Evolutionary conservation across 2,113 vertebrate genomes (phyloP).

Genomic region (Paramisgurnus dabryanus): DNA sequence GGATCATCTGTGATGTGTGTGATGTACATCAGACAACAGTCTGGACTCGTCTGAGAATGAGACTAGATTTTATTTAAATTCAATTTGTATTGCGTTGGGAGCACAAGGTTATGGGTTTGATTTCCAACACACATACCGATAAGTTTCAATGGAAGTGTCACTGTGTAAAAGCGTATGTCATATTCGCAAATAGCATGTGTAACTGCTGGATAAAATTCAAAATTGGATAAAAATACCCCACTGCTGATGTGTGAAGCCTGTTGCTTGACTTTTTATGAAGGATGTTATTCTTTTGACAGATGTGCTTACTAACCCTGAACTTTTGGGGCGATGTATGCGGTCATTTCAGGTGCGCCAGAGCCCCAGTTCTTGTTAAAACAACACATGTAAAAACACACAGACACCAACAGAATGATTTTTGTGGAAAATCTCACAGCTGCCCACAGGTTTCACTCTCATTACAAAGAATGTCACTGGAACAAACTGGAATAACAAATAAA

Average conservation of each 20-base stretch:
- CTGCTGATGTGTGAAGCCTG: conserved; percentile 27
- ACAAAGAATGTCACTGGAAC: background rate
- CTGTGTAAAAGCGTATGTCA: too few relatives aligned
- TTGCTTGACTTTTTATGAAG: background rate
- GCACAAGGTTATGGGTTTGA: too few relatives aligned
- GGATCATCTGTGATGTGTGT: too few relatives aligned
- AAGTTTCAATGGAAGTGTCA: too few relatives aligned
- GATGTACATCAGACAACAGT: too few relatives aligned
- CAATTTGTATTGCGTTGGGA: too few relatives aligned
- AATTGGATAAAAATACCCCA: conserved; percentile 7
- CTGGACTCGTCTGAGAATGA: background rate
- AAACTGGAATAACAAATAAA: conserved; percentile 33
- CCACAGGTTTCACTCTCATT: background rate
- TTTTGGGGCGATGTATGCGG: conserved; percentile 6
- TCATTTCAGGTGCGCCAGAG: conserved; percentile 34
- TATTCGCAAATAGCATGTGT: background rate
- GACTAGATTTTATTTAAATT: background rate
- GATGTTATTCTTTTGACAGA: conserved; percentile 53
- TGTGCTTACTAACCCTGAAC: conserved; percentile 10
- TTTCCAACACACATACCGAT: too few relatives aligned
- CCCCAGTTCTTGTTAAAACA: conserved; percentile 42
- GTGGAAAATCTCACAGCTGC: conserved; percentile 31
- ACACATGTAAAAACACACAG: conserved; percentile 26
- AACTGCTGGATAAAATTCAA: conserved; percentile 12
- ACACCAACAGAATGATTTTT: conserved; percentile 25